Conservation (phyloP, 2,113 vertebrate species). For the Anthoscopus minutus region DNA sequence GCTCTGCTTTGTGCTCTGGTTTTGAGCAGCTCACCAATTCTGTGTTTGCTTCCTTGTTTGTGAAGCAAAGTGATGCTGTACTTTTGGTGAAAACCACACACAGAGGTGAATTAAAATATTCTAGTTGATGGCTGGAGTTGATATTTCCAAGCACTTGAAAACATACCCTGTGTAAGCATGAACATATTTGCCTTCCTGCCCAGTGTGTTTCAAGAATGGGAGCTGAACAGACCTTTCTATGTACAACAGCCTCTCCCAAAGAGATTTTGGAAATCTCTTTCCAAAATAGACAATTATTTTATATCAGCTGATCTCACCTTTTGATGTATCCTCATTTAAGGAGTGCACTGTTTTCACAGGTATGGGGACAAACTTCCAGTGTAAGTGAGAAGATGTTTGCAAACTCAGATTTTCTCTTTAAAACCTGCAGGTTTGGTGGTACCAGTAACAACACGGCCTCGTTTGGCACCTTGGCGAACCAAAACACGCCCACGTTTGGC, state of each 20-base stretch:
- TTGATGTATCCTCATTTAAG: background rate
- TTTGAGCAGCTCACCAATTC: background rate
- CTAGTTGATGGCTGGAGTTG: background rate
- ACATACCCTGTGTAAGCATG: background rate
- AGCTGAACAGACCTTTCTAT: background rate
- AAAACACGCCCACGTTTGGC: conserved; percentile 82
- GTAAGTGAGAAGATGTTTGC: background rate
- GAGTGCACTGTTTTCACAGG: background rate
- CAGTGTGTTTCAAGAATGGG: background rate
- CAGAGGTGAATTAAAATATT: background rate
- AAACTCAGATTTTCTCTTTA: background rate
- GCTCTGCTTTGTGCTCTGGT: background rate
- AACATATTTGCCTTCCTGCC: background rate
- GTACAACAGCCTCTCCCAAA: background rate
- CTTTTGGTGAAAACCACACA: background rate
- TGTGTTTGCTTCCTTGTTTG: background rate
- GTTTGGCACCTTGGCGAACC: conserved; percentile 83
- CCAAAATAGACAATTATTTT: background rate
- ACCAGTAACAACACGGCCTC: conserved; percentile 73
- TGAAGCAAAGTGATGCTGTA: accelerated
- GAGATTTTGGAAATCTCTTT: background rate
- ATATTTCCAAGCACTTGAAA: background rate
- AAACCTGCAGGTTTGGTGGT: conserved; percentile 80
- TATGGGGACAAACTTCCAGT: background rate
- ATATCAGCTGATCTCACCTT: background rate